These are phyloP conservation scores for Pachyramphus minor DNA, from an alignment of 2,113 vertebrate genomes.

Conservation along the genomic window DNA sequence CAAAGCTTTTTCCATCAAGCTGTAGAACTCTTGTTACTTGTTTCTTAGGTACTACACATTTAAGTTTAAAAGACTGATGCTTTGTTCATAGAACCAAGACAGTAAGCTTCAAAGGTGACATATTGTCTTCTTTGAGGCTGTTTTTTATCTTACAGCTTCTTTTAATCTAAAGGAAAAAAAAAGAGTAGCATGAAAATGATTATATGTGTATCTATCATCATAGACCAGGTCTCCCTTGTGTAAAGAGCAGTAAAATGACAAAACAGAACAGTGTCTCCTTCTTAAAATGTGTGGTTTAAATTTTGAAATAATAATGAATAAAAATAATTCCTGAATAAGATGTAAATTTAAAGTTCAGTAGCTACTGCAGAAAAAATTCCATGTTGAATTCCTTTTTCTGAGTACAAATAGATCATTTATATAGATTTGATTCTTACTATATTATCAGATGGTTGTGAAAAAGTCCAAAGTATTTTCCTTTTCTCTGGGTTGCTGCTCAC, in stretches of 20 bases:
- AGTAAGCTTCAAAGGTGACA: background rate
- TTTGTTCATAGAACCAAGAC: background rate
- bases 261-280: background rate
- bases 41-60: background rate
- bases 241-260: background rate
- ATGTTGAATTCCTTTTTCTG: background rate
- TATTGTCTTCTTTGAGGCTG: background rate
- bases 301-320: background rate
- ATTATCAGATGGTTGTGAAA: background rate
- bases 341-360: background rate
- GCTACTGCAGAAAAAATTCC: background rate
- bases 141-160: background rate
- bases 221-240: background rate
- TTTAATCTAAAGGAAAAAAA: background rate
- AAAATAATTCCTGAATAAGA: background rate
- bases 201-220: background rate
- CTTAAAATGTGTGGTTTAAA: background rate
- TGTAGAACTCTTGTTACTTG: background rate
- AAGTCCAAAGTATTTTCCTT: background rate
- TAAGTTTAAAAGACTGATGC: background rate
- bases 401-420: background rate
- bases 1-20: background rate
- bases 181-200: background rate
- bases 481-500: background rate
- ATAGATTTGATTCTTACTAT: background rate